These are phyloP conservation scores for Grammomys surdaster DNA, from an alignment of 2,113 vertebrate species.

Conservation along the genomic window DNA sequence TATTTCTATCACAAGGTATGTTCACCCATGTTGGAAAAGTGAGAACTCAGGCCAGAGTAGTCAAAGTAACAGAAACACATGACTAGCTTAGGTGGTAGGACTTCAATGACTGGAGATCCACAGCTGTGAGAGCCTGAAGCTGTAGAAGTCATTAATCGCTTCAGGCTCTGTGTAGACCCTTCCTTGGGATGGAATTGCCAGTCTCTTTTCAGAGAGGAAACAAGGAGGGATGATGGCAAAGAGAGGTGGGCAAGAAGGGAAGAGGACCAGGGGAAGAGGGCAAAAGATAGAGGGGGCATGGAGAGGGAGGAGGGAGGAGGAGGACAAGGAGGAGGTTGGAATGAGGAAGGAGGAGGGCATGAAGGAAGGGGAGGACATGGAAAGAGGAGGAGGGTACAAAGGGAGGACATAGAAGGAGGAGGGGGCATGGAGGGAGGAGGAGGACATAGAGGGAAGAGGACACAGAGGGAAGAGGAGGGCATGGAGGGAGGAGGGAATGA, in stretches of 20 bases:
- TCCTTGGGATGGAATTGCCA: neutral
- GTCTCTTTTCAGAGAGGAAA: neutral
- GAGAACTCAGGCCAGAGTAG: neutral
- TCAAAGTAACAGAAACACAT: neutral
- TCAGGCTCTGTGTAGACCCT: neutral
- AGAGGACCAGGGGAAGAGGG: too few relatives aligned
- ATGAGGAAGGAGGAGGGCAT: too few relatives aligned
- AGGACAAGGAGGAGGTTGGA: too few relatives aligned
- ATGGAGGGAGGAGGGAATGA: too few relatives aligned
- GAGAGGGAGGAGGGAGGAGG: too few relatives aligned
- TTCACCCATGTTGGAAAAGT: fast-evolving
- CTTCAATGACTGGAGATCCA: neutral
- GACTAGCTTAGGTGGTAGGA: neutral
- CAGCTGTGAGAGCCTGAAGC: neutral
- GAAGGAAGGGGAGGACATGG: neutral
- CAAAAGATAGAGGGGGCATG: neutral
- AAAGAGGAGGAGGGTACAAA: neutral
- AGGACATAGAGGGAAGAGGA: neutral
- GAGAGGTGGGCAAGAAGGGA: too few relatives aligned
- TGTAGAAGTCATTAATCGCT: neutral
- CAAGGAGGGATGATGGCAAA: neutral
- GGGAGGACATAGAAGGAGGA: too few relatives aligned
- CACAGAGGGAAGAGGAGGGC: neutral
- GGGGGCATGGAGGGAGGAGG: neutral
- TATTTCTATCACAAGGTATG: fast-evolving